These are phyloP conservation scores for Campoletis raptor DNA, from an alignment of 2,888 invertebrate species.

Conservation along the genomic window DNA sequence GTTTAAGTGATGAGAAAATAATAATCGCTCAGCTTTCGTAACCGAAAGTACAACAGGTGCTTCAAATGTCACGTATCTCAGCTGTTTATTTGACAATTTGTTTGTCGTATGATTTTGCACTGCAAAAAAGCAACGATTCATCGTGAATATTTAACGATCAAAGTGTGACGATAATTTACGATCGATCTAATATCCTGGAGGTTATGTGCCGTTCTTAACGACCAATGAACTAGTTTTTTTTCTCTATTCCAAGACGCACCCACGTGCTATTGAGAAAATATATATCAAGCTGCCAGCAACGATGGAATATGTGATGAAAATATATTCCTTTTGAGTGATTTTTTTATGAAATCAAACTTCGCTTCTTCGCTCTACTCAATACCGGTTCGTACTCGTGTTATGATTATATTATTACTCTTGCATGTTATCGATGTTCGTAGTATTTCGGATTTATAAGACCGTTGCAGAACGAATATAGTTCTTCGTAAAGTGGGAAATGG, in stretches of 20 bases:
- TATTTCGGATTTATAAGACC: background rate
- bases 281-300: background rate
- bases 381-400: conserved; percentile 10
- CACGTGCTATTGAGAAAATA: conserved; percentile 4
- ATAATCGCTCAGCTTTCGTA: background rate
- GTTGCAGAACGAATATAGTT: background rate
- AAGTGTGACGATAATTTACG: background rate
- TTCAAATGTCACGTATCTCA: conserved; percentile 53
- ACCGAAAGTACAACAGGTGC: conserved; percentile 68
- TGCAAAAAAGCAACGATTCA: background rate
- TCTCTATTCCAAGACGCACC: background rate
- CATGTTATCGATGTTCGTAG: background rate
- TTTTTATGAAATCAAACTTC: background rate
- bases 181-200: background rate
- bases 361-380: background rate
- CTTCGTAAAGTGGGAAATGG: background rate
- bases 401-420: background rate
- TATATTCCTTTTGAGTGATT: background rate
- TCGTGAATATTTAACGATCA: background rate
- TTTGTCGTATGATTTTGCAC: background rate
- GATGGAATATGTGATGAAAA: conserved; percentile 24
- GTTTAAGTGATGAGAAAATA: background rate
- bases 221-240: background rate
- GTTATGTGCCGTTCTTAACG: background rate
- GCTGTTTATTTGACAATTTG: conserved; percentile 3